Evolutionary conservation across 1,140 invertebrate species (phyloP).

Genomic region (Copidosoma floridanum): DNA sequence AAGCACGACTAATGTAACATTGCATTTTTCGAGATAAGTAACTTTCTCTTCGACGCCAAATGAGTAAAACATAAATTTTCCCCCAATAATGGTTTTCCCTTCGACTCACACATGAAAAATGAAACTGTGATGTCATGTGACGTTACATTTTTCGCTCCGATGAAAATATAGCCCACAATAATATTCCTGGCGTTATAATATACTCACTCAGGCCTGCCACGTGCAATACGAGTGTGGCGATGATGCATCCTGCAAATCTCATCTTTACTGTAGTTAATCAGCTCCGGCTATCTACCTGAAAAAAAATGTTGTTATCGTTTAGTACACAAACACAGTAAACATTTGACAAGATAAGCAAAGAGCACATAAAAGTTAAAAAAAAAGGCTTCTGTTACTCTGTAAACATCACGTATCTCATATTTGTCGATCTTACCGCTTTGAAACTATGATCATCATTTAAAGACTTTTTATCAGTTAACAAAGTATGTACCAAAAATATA

Average conservation of each 20-base stretch:
- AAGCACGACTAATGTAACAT: no score
- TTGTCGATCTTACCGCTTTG: conserved; percentile 6
- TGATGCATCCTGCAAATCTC: conserved; percentile 40
- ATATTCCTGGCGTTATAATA: no score
- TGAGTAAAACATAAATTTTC: no score
- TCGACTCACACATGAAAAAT: no score
- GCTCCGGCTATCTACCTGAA: conserved; percentile 30
- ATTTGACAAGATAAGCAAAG: no score
- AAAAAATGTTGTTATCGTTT: conserved; percentile 30
- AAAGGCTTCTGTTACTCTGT: background rate
- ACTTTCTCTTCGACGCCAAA: no score
- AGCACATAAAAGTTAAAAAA: background rate
- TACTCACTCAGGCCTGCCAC: conserved; percentile 48
- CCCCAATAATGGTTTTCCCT: no score
- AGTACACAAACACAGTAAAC: no score
- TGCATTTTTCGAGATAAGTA: no score
- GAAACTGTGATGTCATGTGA: no score
- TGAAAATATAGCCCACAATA: no score
- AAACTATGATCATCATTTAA: conserved; percentile 1
- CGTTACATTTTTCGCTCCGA: no score
- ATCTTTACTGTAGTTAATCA: conserved; percentile 32
- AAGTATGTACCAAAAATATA: background rate
- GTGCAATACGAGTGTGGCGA: conserved; percentile 39
- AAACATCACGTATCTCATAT: conserved; percentile 2
- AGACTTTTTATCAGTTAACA: background rate